These are phyloP conservation scores for Naja naja DNA, from an alignment of 2,113 vertebrate genomes.

Conservation along the genomic window DNA sequence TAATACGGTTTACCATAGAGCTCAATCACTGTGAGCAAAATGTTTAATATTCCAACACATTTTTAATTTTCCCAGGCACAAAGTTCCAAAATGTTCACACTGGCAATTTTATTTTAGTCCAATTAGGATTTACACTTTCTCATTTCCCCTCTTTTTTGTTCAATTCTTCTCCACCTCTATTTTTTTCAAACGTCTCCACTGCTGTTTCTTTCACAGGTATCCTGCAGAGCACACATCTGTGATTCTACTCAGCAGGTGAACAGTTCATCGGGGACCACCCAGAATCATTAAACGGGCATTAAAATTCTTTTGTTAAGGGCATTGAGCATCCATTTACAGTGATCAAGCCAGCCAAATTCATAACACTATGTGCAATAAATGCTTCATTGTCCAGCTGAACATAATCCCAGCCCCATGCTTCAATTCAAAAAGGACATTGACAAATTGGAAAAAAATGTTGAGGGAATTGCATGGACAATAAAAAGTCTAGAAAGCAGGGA, in stretches of 20 bases:
- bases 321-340: not conserved
- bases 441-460: slow-evolving; percentile 1
- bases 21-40: not conserved
- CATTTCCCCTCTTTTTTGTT: not conserved
- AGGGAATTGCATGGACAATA: not conserved
- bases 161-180: not conserved
- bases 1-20: not conserved
- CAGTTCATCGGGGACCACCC: not conserved
- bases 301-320: not conserved
- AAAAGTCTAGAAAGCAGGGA: not conserved
- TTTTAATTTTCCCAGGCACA: not conserved
- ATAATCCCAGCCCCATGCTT: not conserved
- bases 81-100: not conserved
- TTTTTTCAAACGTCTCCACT: not conserved
- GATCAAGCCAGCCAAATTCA: not conserved
- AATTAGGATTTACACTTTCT: not conserved
- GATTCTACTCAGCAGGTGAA: not conserved
- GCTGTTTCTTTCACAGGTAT: not conserved
- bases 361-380: not conserved
- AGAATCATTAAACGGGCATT: not conserved
- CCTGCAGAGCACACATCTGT: not conserved
- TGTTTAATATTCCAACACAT: not conserved
- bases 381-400: slow-evolving; percentile 10
- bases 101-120: not conserved
- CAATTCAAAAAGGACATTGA: slow-evolving; percentile 1